Evolutionary conservation across 1,140 invertebrate species (phyloP).

Genomic region (Cydia strobilella): DNA sequence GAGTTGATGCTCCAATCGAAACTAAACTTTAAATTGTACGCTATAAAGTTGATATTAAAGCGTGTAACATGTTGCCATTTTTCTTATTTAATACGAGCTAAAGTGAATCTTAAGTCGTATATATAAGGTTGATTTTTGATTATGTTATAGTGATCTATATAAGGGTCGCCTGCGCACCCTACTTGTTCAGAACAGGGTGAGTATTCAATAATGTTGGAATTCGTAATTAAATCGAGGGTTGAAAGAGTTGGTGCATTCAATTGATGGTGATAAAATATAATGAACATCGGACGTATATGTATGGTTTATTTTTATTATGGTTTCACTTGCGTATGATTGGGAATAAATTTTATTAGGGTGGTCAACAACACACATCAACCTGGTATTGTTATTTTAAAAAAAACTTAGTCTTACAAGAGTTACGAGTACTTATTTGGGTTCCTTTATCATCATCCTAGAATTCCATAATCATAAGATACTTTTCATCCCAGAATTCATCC

Average conservation of each 20-base stretch:
- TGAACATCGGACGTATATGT: not conserved
- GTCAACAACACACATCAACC: not conserved
- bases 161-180: slow-evolving; percentile 12
- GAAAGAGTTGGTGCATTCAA: slow-evolving; percentile 13
- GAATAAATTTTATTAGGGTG: not conserved
- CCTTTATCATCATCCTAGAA: too few relatives aligned
- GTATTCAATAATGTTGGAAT: slow-evolving; percentile 8
- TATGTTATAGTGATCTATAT: not conserved
- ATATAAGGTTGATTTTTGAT: not conserved
- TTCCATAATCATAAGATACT: too few relatives aligned
- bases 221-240: slow-evolving; percentile 24
- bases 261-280: slow-evolving; percentile 5
- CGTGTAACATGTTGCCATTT: not conserved
- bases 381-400: too few relatives aligned
- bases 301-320: not conserved
- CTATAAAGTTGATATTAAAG: not conserved
- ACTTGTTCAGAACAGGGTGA: not conserved
- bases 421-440: too few relatives aligned
- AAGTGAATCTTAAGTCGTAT: not conserved
- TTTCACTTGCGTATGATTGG: not conserved
- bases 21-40: not conserved
- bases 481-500: too few relatives aligned
- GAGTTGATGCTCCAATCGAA: not conserved
- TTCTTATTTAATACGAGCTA: not conserved
- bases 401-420: too few relatives aligned